Conservation (phyloP, 2,113 vertebrate genomes). For the Poeciliopsis occidentalis region DNA sequence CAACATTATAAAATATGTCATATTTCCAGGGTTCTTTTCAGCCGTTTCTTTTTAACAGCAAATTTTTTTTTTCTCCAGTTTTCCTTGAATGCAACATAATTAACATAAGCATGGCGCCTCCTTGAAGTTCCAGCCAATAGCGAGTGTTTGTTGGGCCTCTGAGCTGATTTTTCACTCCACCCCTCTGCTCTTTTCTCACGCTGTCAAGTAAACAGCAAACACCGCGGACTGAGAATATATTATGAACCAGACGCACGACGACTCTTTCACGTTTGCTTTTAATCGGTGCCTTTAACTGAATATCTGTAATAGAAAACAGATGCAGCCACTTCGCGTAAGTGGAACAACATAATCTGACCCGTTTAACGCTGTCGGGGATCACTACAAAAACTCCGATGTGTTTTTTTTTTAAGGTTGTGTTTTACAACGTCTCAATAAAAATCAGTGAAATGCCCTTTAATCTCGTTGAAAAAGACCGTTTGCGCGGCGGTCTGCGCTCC, state of each 20-base stretch:
- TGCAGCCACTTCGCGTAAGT: too few species aligned
- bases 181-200: slow-evolving; percentile 58
- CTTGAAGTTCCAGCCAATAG: slow-evolving; percentile 45
- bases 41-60: background rate
- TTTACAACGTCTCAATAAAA: background rate
- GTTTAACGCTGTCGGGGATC: background rate
- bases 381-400: background rate
- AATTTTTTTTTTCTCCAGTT: background rate
- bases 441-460: background rate
- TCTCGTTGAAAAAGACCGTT: background rate
- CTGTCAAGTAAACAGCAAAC: slow-evolving; percentile 54
- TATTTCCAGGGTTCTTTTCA: background rate
- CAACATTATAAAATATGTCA: background rate
- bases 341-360: background rate
- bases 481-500: slow-evolving; percentile 22
- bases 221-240: background rate
- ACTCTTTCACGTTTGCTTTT: background rate
- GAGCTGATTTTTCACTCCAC: slow-evolving; percentile 22
- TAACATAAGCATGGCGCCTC: slow-evolving; percentile 26
- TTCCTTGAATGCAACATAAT: slow-evolving; percentile 12
- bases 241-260: background rate
- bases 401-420: background rate
- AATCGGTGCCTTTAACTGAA: background rate
- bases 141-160: background rate
- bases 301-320: too few species aligned